These are phyloP conservation scores for Hipparchia sbordonii DNA, from an alignment of 2,888 invertebrate species.

Conservation along the genomic window DNA sequence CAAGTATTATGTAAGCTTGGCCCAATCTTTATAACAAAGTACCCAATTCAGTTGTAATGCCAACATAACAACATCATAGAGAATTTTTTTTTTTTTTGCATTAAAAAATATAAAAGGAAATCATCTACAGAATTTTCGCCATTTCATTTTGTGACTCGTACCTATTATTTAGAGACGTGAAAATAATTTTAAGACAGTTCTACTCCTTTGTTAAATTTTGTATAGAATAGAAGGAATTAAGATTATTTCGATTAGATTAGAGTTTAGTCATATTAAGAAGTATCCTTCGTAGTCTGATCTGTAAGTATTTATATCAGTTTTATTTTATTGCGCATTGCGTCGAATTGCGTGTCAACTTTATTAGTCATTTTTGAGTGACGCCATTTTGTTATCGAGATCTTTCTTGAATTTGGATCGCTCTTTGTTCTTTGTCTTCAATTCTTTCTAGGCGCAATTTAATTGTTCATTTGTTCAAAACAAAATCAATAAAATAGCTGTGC, in stretches of 20 bases:
- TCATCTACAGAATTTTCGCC: not conserved
- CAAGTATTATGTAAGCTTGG: no score
- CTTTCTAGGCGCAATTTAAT: slow-evolving; percentile 4
- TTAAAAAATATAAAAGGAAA: not conserved
- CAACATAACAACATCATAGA: not conserved
- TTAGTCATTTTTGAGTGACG: slow-evolving; percentile 53
- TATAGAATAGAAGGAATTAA: not conserved
- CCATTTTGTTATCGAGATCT: slow-evolving; percentile 72
- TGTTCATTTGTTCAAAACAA: slow-evolving; percentile 15
- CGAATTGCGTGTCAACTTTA: slow-evolving; percentile 33
- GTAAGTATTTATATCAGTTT: slow-evolving; percentile 22
- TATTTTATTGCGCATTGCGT: slow-evolving; percentile 35
- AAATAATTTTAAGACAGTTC: not conserved
- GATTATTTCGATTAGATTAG: not conserved
- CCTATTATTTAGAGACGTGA: not conserved
- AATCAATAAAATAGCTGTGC: slow-evolving; percentile 14
- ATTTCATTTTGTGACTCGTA: not conserved
- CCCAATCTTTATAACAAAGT: no score
- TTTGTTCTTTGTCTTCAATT: slow-evolving; percentile 61
- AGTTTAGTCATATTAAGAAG: no score
- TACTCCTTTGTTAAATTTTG: not conserved
- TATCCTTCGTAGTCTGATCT: slow-evolving; percentile 20
- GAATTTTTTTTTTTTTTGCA: not conserved
- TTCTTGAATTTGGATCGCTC: slow-evolving; percentile 51
- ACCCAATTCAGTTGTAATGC: not conserved